Evolutionary conservation across 2,113 vertebrate genomes (phyloP).

Genomic region (Otis tarda): DNA sequence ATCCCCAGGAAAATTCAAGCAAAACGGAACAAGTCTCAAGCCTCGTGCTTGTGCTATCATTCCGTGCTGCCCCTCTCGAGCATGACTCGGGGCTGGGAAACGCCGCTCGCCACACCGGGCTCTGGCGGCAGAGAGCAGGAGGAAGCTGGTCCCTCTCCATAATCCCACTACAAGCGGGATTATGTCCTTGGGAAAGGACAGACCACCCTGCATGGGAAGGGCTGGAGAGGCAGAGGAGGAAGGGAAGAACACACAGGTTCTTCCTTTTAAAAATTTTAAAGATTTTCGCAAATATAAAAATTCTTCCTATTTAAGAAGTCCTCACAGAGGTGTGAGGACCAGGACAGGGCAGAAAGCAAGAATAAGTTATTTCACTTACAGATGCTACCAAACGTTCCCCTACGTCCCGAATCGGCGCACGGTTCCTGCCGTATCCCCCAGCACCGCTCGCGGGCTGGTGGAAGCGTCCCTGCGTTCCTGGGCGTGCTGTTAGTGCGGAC

Average conservation of each 20-base stretch:
- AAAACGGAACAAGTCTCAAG: background rate
- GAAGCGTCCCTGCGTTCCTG: fast-evolving
- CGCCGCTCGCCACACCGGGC: fast-evolving
- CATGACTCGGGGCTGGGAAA: background rate
- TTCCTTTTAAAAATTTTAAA: too few relatives aligned
- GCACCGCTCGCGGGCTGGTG: too few relatives aligned
- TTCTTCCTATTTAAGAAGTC: too few relatives aligned
- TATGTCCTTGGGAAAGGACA: background rate
- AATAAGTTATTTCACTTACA: too few relatives aligned
- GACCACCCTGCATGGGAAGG: too few relatives aligned
- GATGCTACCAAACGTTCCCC: background rate
- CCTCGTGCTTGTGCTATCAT: fast-evolving
- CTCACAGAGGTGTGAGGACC: background rate
- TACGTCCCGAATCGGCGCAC: fast-evolving
- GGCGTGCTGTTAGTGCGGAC: fast-evolving
- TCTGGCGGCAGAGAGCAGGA: background rate
- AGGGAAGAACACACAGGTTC: background rate
- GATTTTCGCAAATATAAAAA: too few relatives aligned
- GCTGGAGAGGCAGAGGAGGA: background rate
- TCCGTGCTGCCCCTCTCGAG: background rate
- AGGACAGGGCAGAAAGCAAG: background rate
- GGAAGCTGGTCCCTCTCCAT: background rate
- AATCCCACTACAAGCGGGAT: too few relatives aligned
- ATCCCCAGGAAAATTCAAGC: background rate
- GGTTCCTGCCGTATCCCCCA: background rate